Conservation (phyloP, 2,797 vertebrate species). For the Natrix natrix region DNA sequence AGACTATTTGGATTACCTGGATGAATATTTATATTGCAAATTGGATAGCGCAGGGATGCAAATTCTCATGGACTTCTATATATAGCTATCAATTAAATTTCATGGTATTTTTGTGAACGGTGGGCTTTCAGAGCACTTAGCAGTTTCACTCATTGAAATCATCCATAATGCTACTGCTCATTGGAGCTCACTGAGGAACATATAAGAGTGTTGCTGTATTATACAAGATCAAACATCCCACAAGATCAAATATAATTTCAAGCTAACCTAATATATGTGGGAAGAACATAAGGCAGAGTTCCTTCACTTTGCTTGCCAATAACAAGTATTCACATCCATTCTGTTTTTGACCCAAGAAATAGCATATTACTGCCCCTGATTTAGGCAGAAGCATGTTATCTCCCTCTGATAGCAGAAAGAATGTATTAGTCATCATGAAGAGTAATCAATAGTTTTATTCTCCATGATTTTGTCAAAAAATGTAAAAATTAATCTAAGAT, state of each 20-base stretch:
- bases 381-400: not conserved
- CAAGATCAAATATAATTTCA: not conserved
- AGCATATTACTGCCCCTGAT: not conserved
- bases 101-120: not conserved
- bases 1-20: not conserved
- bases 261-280: not conserved
- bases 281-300: not conserved
- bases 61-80: not conserved
- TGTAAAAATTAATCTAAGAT: not conserved
- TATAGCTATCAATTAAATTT: not conserved
- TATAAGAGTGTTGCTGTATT: not conserved
- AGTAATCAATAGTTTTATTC: not conserved
- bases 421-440: not conserved
- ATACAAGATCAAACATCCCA: not conserved
- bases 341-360: not conserved
- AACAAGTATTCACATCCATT: not conserved
- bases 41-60: not conserved
- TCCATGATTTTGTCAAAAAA: not conserved
- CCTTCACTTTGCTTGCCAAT: not conserved
- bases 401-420: not conserved
- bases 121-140: not conserved
- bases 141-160: not conserved
- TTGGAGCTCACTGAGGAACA: not conserved
- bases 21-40: not conserved
- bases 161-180: not conserved